Percentiles rank a stretch among this genome's conserved stretches.
These are phyloP conservation scores for Ciconia maguari DNA, from an alignment of 2,113 vertebrate genomes.

Conservation along the genomic window DNA sequence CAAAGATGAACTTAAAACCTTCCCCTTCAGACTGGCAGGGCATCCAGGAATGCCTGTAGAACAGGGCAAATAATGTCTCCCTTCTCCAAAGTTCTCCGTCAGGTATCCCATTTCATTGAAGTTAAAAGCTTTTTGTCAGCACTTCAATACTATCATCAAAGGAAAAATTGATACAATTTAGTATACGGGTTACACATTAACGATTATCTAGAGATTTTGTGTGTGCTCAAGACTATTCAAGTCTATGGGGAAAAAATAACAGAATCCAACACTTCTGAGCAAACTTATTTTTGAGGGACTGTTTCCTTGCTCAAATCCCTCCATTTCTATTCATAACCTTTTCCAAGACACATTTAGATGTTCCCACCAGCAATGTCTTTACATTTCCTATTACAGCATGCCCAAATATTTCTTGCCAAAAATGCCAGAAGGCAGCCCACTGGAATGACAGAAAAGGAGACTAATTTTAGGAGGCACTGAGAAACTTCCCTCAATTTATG, in stretches of 20 bases:
- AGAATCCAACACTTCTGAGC: not conserved
- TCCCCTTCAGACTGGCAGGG: not conserved
- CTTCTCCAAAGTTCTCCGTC: not conserved
- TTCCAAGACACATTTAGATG: slow-evolving; percentile 21
- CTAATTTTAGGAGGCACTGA: slow-evolving; percentile 20
- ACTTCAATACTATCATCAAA: not conserved
- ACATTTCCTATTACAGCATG: not conserved
- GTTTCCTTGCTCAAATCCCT: not conserved
- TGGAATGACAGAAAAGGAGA: not conserved
- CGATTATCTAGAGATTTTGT: not conserved
- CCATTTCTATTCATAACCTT: slow-evolving; percentile 12
- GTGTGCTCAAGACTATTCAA: not conserved
- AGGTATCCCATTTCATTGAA: not conserved
- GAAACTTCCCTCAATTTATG: not conserved
- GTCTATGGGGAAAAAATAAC: not conserved
- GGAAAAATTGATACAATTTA: not conserved
- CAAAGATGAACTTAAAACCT: not conserved
- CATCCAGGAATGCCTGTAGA: not conserved
- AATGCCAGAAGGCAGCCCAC: slow-evolving; percentile 37
- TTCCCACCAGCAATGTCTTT: slow-evolving; percentile 9
- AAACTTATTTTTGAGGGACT: not conserved
- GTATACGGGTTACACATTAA: not conserved
- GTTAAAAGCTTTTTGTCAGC: not conserved
- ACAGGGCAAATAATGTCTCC: not conserved
- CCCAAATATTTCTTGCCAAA: slow-evolving; percentile 44